Evolutionary conservation across 2,888 invertebrate species (phyloP), one percentile per base, ranked within the genome.

Genomic region (Rhagophthalmus giganteus): DNA sequence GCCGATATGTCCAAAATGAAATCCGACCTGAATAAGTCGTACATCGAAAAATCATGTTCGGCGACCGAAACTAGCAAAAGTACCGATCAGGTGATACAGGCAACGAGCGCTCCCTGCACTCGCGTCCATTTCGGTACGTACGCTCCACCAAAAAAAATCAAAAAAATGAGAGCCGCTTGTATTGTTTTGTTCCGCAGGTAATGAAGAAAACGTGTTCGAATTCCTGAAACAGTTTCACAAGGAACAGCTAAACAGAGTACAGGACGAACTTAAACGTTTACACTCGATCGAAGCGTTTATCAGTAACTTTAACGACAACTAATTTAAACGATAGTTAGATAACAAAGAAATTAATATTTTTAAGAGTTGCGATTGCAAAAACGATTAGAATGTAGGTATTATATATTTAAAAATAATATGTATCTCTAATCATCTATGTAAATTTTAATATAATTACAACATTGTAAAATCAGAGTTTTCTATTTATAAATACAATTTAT

Each of bases 201-300:
- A n/a, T n/a, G n/a, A 26, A 44, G 65, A 67, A 1, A 64, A 68
- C 35, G 65, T 68, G 16, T 57, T 66, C 26, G 61, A 65, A 8
- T 64, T 70, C 33, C 58, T 73, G 52, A 63, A 62, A 39, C 58
- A 62, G 16, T 70, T 68, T 69, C 63, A 70, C 20, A 62, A 62
- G 12, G 70, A 72, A 50, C 73, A 73, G 60, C 63, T 70, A 11
- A 63, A 62, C 15, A 71, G 71, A 49, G 68, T 73, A n/a, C 61
- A 67, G 14, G 64, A 65, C 3, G 72, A 72, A 58, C 40, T 73
- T 50, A 65, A 66, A 38, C 63, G 69, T 32, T 52, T 73, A 15
- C 64, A 69, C 42, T 62, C 64, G 0, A 70, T 73, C 20, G 71
- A 72, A 57, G 64, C 65, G 12, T 70, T 67, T 54, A 67, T 73